Evolutionary conservation across 2,797 vertebrate genomes (phyloP), one percentile per base, ranked within the genome.

Genomic region (Crocidura indochinensis): DNA sequence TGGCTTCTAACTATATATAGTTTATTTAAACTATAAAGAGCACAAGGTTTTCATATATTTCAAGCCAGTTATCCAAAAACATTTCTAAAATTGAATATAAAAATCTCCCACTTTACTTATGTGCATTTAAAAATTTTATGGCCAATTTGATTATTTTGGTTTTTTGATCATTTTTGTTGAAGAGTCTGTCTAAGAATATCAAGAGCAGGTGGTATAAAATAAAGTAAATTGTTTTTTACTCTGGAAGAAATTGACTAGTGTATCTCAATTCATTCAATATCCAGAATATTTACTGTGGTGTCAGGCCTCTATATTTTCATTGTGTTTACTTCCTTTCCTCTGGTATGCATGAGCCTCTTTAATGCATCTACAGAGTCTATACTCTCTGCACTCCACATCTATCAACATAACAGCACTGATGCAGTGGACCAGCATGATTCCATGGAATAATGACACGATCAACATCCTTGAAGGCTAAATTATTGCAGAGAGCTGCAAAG

Each of bases 121-220:
- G 38, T 68, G 88, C 27, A 44, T 24, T 89, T 92, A 56, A 49
- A 46, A 77, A 51, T 84, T 75, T 76, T 80, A 73, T 83, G 84
- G 15, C 7, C 4, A 91, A 31, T 46, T 68, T 12, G 44, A 24
- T 65, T 74, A 53, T 51, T 90, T 38, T 38, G 38, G 38, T 2
- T 2, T 38, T 38, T 38, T 38, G 38, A 38, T 38, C 38, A 38
- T 38, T 78, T 87, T 53, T 20, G 10, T 60, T 89, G 29, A 87
- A 90, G 68, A 51, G 20, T 49, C 11, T 81, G 4, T 10, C 62
- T 46, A 79, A 82, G 51, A 83, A 78, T 76, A 20, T 72, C 72
- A 60, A 19, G 17, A 5, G 19, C 51, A 53, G 15, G 8, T 73
- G 51, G 4, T 64, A 14, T n/a, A 82, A 89, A 79, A 12, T 82